Evolutionary conservation across 2,113 vertebrate genomes (phyloP).

Genomic region (Chrysochloris asiatica): DNA sequence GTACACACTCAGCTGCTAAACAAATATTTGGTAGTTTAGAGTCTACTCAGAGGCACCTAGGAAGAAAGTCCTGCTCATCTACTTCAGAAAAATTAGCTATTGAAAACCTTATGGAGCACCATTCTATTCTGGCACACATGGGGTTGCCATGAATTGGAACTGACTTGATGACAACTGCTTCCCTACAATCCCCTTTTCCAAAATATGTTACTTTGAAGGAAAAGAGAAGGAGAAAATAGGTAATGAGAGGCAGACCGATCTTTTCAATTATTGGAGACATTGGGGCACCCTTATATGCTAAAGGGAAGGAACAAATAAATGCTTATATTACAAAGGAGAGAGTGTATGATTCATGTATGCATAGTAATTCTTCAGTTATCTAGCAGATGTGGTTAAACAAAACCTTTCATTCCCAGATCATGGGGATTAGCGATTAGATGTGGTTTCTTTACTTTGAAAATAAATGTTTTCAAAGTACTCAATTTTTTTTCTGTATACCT

Average conservation of each 20-base stretch:
- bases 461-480: too few species aligned
- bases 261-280: background rate
- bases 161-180: too few species aligned
- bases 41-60: background rate
- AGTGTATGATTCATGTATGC: background rate
- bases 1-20: background rate
- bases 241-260: background rate
- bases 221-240: background rate
- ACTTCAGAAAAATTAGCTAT: background rate
- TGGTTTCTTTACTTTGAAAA: constrained; percentile 11
- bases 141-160: background rate
- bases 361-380: constrained; percentile 5
- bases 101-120: background rate
- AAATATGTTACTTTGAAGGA: background rate
- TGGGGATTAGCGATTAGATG: background rate
- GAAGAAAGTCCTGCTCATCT: background rate
- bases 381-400: constrained; percentile 7
- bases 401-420: background rate
- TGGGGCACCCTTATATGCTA: background rate
- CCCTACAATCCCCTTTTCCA: background rate
- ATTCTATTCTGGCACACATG: background rate
- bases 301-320: background rate
- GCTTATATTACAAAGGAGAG: background rate
- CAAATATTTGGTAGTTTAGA: background rate
- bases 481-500: background rate